Percentiles rank a stretch among this genome's conserved stretches.
Conservation (phyloP, 1,140 invertebrate species). For the Drosophila rufa region DNA sequence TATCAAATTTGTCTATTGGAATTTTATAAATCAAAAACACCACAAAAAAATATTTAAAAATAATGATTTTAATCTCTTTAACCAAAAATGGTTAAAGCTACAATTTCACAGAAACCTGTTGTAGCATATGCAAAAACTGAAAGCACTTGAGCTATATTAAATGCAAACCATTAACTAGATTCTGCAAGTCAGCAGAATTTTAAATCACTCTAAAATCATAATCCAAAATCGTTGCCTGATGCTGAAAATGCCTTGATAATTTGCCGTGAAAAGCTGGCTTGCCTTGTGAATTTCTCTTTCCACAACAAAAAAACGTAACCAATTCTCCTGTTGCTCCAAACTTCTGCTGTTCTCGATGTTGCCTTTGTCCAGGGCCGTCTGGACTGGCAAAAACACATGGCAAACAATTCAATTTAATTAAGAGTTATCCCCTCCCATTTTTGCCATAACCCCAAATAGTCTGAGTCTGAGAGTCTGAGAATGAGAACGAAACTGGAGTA, state of each 20-base stretch:
- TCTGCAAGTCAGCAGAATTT: background rate
- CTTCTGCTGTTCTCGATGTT: slow-evolving; percentile 21
- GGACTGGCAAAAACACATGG: slow-evolving; percentile 67
- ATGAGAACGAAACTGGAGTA: slow-evolving; percentile 12
- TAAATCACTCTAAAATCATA: slow-evolving; percentile 7
- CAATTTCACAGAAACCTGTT: background rate
- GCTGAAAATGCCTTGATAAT: slow-evolving; percentile 33
- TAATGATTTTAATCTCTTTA: background rate
- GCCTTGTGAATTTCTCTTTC: background rate
- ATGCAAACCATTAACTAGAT: slow-evolving; percentile 2
- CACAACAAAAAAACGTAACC: background rate
- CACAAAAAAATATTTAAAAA: no score
- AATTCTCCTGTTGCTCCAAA: slow-evolving; percentile 15
- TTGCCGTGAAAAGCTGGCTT: slow-evolving; percentile 13
- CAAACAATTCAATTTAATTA: slow-evolving; percentile 84
- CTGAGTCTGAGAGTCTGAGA: slow-evolving; percentile 7
- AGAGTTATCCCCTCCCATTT: slow-evolving; percentile 55
- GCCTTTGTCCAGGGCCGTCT: slow-evolving; percentile 53
- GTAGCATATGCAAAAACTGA: background rate
- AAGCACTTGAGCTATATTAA: background rate
- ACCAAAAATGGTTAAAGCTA: no score
- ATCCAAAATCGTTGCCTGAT: background rate
- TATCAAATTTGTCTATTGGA: background rate
- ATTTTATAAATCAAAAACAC: no score
- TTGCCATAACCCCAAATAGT: slow-evolving; percentile 31